These are phyloP conservation scores for Antheraea mylitta DNA, from an alignment of 1,140 invertebrate genomes.

Conservation along the genomic window DNA sequence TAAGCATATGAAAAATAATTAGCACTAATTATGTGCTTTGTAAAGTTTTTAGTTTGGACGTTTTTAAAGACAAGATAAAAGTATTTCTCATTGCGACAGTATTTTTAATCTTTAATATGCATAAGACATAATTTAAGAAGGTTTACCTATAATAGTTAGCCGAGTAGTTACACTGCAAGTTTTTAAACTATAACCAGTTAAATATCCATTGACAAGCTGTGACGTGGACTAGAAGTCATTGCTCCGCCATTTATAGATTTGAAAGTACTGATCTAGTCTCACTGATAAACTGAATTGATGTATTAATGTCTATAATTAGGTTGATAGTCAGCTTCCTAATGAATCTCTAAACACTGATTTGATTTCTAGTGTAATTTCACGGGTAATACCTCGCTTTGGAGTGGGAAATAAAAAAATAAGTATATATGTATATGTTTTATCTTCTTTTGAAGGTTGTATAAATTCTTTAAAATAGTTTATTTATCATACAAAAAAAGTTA, in stretches of 20 bases:
- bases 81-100: no score
- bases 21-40: no score
- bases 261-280: slow-evolving; percentile 3
- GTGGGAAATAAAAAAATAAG: neutral
- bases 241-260: slow-evolving; percentile 4
- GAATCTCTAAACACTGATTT: neutral
- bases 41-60: no score
- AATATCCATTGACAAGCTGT: neutral
- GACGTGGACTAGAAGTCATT: neutral
- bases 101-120: no score
- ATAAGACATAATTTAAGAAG: no score
- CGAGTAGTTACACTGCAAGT: neutral
- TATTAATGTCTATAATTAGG: slow-evolving; percentile 3
- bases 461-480: no score
- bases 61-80: no score
- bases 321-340: neutral
- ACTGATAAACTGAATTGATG: neutral
- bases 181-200: neutral
- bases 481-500: no score
- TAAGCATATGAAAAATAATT: no score
- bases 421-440: no score
- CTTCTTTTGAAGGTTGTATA: no score
- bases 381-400: neutral
- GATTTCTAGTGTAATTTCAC: neutral
- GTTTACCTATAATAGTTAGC: neutral